Conservation (phyloP, 1,140 invertebrate species). For the Macrobrachium nipponense region DNA sequence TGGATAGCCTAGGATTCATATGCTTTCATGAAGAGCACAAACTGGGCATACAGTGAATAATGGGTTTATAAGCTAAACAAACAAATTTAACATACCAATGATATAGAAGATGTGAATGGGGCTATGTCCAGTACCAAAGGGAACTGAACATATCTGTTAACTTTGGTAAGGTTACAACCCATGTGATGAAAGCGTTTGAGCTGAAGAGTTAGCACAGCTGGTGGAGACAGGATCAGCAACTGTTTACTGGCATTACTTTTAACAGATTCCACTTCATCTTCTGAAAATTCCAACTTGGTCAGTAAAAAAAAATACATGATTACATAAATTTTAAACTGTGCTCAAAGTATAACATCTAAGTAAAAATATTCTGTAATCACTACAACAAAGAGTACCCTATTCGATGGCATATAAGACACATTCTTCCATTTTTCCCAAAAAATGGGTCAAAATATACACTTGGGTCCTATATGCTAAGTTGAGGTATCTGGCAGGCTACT, state of each 20-base stretch:
- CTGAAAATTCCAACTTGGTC: neutral
- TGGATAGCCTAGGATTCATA: too few relatives aligned
- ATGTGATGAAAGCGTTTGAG: slow-evolving; percentile 89
- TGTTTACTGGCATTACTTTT: slow-evolving; percentile 93
- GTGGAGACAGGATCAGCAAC: slow-evolving; percentile 89
- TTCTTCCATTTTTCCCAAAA: too few relatives aligned
- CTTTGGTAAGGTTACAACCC: slow-evolving; percentile 78
- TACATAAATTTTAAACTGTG: neutral
- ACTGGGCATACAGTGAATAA: too few relatives aligned
- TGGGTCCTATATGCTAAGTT: too few relatives aligned
- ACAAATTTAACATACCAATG: slow-evolving; percentile 71
- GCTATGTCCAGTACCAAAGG: slow-evolving; percentile 87
- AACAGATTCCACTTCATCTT: slow-evolving; percentile 78
- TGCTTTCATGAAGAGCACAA: too few relatives aligned
- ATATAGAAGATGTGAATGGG: slow-evolving; percentile 87
- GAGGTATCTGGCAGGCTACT: too few relatives aligned
- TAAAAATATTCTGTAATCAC: too few relatives aligned
- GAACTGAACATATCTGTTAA: slow-evolving; percentile 88
- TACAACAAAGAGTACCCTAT: too few relatives aligned
- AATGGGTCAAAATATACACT: too few relatives aligned
- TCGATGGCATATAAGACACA: too few relatives aligned
- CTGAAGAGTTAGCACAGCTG: slow-evolving; percentile 93
- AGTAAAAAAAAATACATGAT: neutral
- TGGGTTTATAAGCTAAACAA: neutral
- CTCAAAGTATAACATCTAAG: too few relatives aligned